Conservation (phyloP, 2,797 vertebrate genomes). For the Coregonus ussuriensis region DNA sequence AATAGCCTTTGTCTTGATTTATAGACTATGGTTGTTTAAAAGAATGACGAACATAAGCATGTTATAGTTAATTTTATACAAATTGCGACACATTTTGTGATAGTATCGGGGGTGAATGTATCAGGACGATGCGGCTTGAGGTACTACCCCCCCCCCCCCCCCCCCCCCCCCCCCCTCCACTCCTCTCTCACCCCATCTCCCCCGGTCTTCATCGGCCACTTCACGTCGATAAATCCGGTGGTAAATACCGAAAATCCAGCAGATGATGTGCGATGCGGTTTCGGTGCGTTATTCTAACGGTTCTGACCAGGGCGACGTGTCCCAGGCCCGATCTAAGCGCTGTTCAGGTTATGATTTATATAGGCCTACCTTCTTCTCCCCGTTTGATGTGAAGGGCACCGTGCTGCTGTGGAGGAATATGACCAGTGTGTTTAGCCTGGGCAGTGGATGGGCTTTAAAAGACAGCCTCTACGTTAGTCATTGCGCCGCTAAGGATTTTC, state of each 20-base stretch:
- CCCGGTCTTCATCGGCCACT: constrained; percentile 56
- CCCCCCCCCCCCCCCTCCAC: not conserved
- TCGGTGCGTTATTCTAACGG: constrained; percentile 4
- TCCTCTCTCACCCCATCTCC: not conserved
- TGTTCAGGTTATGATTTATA: constrained; percentile 35
- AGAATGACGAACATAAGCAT: too few relatives aligned
- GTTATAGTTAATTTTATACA: not conserved
- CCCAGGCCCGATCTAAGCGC: not conserved
- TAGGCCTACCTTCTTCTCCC: constrained; percentile 13
- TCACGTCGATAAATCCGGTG: constrained; percentile 66
- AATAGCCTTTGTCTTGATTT: not conserved
- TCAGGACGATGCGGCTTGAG: constrained; percentile 64
- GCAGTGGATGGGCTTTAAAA: constrained; percentile 47
- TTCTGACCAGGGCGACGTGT: constrained; percentile 10
- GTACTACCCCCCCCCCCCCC: constrained; percentile 1
- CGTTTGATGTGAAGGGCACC: constrained; percentile 69
- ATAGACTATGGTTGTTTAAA: not conserved
- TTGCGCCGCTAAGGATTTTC: constrained; percentile 57
- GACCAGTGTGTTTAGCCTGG: constrained; percentile 52
- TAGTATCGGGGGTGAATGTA: constrained; percentile 53
- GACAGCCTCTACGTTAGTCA: constrained; percentile 32
- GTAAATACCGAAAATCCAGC: constrained; percentile 52
- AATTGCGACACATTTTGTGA: constrained; percentile 11
- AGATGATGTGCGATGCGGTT: not conserved
- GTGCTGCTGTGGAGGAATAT: constrained; percentile 39